Percentiles rank a stretch among this genome's conserved stretches.
phyloP scores from a whole-genome alignment of 2,113 vertebrate species.

The Aldabrachelys gigantea region DNA sequence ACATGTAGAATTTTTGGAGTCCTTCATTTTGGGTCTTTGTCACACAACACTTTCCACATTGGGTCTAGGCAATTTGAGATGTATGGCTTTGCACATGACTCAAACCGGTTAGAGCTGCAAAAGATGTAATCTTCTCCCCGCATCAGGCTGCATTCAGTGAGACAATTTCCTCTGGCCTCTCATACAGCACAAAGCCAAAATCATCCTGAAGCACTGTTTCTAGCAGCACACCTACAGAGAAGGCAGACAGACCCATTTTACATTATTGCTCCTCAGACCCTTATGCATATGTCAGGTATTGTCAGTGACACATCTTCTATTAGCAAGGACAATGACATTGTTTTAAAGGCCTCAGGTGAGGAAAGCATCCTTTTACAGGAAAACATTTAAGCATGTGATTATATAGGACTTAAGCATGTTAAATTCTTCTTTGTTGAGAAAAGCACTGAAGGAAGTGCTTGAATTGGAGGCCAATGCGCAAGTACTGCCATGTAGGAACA shows the following conservation, averaged over 20 bases:
- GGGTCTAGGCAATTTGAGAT: background rate
- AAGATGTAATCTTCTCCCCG: background rate
- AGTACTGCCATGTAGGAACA: background rate
- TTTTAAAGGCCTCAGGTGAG: background rate
- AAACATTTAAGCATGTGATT: background rate
- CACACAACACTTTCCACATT: background rate
- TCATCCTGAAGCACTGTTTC: background rate
- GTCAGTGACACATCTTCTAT: background rate
- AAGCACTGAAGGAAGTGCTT: background rate
- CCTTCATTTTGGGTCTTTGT: background rate
- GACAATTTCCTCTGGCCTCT: background rate
- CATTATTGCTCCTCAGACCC: background rate
- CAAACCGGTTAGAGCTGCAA: background rate
- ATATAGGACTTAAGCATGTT: rapidly evolving
- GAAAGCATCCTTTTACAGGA: background rate
- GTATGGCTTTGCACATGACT: rapidly evolving
- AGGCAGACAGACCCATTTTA: background rate
- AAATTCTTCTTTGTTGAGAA: background rate
- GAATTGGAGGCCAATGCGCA: rapidly evolving
- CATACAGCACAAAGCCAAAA: background rate
- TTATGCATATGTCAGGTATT: rapidly evolving
- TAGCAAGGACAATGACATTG: background rate
- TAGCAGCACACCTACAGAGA: background rate
- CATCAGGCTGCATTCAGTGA: background rate
- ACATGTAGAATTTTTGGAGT: rapidly evolving